Evolutionary conservation across 1,140 invertebrate genomes (phyloP), one percentile per base, ranked within the genome.

Genomic region (Aradophagus sp.): DNA sequence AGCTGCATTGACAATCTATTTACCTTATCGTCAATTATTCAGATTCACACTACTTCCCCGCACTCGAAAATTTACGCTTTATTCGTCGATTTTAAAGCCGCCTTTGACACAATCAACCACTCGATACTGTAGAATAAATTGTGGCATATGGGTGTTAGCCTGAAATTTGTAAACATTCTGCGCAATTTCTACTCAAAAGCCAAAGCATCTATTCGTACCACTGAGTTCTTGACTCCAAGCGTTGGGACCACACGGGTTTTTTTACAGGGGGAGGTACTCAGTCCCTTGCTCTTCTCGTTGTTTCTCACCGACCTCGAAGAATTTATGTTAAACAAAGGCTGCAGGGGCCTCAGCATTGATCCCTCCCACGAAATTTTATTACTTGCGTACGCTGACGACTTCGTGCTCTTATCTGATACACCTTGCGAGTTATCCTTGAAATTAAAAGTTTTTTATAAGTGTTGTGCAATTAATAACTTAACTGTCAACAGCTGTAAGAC

Each of bases 191-290:
- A 44, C 14, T 1, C 1, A 1, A 2, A 12, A 10, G 8, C 29
- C 0, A 19, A 15, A 14, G 29, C 27, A 6, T 16, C 26, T 6
- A 19, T 45, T 7, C 31, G 10, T 3, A 10, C 41, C 4, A 23
- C 16, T 5, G 8, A n/a, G n/a, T n/a, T n/a, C n/a, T n/a, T n/a
- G n/a, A n/a, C n/a, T n/a, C n/a, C n/a, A n/a, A n/a, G n/a, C n/a
- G n/a, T n/a, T n/a, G n/a, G n/a, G 2, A 19, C 12, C 2, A 12
- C 15, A 3, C 8, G 42, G 3, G 42, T 15, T 3, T 26, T 45
- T 6, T 8, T 45, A 7, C 42, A 45, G 15, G 42, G 42, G 8
- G 42, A 45, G 15, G 42, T 45, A 3, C 5, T 32, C 15, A 45
- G 26, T 15, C 42, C 42, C 1, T 11, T 19, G 8, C 15, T 45